Evolutionary conservation across 1,140 invertebrate species (phyloP).

Genomic region (Penaeus vannamei): DNA sequence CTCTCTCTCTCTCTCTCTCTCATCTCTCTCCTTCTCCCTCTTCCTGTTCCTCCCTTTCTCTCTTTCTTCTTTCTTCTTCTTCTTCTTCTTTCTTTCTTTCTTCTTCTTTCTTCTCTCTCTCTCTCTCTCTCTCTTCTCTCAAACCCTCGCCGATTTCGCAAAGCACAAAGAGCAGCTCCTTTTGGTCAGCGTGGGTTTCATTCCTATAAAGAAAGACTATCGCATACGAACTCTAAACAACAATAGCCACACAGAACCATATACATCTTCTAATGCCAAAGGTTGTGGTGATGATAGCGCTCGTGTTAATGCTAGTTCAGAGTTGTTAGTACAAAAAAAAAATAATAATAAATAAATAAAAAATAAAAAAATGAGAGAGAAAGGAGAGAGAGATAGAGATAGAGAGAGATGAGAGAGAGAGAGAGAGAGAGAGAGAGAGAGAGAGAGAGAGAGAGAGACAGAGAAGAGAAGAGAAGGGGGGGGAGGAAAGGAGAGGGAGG

Average conservation of each 20-base stretch:
- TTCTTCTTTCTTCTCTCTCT: no score
- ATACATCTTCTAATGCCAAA: no score
- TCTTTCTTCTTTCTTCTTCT: no score
- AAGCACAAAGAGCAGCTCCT: no score
- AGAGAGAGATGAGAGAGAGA: neutral
- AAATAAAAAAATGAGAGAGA: neutral
- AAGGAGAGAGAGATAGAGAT: neutral
- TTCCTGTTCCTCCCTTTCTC: neutral
- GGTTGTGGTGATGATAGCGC: no score
- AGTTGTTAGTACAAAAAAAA: conserved; percentile 4
- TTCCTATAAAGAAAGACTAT: no score
- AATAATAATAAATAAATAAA: neutral
- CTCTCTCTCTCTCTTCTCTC: no score
- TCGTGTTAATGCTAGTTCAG: neutral
- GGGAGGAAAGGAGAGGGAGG: neutral
- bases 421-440: neutral
- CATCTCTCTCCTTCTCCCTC: neutral
- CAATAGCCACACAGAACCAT: no score
- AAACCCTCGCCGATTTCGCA: neutral
- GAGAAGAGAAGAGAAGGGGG: conserved; percentile 13
- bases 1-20: neutral
- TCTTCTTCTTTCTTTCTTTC: no score
- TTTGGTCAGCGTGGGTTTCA: no score
- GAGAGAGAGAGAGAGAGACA: neutral
- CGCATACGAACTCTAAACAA: no score